Conservation (phyloP, 92 coral and sea anemone species). For the Pocillopora grandis region DNA sequence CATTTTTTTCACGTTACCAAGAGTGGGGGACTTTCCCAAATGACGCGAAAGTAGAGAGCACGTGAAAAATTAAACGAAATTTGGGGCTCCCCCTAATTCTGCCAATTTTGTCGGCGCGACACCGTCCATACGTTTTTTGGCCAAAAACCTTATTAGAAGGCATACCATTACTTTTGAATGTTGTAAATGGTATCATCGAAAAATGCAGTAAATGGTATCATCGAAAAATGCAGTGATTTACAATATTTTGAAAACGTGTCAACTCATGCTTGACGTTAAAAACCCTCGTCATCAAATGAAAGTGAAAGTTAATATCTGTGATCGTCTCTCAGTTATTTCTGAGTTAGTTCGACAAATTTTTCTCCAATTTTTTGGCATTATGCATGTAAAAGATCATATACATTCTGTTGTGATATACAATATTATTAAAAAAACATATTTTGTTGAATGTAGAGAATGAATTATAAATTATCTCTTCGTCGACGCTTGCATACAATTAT, state of each 20-base stretch:
- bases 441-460: too few species aligned
- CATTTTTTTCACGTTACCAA: too few species aligned
- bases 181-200: not conserved
- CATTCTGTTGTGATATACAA: too few species aligned
- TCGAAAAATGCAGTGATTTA: not conserved
- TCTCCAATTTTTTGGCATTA: too few species aligned
- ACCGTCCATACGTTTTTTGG: too few species aligned
- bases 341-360: too few species aligned
- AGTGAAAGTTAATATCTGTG: not conserved
- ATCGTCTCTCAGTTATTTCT: not conserved
- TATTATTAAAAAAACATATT: too few species aligned
- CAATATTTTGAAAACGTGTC: not conserved
- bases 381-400: too few species aligned
- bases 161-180: too few species aligned
- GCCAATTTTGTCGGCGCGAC: not conserved
- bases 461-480: too few species aligned
- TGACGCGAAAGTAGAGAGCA: not conserved
- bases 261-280: not conserved
- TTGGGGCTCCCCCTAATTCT: constrained; percentile 22
- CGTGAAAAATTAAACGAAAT: not conserved
- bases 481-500: too few species aligned
- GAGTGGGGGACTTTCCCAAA: constrained; percentile 31
- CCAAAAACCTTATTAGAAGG: too few species aligned
- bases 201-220: not conserved
- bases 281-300: not conserved